Base-by-base conservation (phyloP, 2,888 invertebrate genomes). In the Artemia sinica region DNA sequence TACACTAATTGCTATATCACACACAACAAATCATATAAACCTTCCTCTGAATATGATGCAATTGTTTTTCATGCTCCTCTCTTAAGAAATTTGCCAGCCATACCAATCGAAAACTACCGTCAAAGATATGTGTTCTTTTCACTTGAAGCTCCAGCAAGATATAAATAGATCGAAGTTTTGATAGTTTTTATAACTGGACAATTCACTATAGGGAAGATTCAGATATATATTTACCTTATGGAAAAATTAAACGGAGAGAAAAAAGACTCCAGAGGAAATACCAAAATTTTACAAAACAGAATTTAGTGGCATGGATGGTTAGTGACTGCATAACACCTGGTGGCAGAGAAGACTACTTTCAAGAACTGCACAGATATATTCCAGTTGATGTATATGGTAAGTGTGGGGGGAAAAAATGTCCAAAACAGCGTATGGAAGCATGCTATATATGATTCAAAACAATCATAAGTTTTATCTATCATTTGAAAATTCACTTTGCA, bases 221-320 rank as follows among this genome's bases (percentile, higher is more conserved):
- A 13, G 70, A 70, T 18, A 58, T 70, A 52, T 52, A 41, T 8
- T 51, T 68, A 11, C 66, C 52, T 28, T 70, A 70, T 51, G 70
- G 70, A 28, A 50, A 66, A 28, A 66, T 69, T 49, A 50, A 12
- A 9, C 14, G 8, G 18, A 68, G 58, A 12, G n/a, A 8, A 8
- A 12, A 18, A 12, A 48, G 52, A 48, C 28, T 18, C 41, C 11
- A 63, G 10, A n/a, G 66, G 13, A 51, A n/a, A 13, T 8, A 66
- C 28, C 13, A 68, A n/a, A 11, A 13, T 10, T 68, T 68, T 49
- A 68, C 68, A 9, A 70, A 70, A 14, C 65, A 69, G 8, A 73
- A 70, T 67, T n/a, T 70, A 66, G 72, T 71, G 1, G 72, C 71
- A 9, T 72, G 72, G 73, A 72, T 72, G 58, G 72, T 72, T 49